Base-by-base conservation (phyloP, 2,113 vertebrate species). In the Zosterops pallidus region DNA sequence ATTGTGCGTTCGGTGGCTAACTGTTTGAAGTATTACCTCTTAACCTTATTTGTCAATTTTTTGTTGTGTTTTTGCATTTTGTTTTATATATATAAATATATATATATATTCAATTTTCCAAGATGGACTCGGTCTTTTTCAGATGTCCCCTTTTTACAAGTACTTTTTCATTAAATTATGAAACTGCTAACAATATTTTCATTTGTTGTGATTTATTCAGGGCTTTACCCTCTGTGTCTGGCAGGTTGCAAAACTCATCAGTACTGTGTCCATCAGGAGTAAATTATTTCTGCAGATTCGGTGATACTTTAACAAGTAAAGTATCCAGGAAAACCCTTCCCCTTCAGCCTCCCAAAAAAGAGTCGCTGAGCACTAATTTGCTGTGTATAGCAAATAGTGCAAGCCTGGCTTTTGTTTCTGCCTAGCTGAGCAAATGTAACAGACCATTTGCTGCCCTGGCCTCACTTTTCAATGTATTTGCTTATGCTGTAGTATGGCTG, bases 101-200 rank as follows among this genome's bases (percentile, higher is more conserved):
- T 94, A 96, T 94, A 97, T 94, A 95, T 96, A 97, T 98, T 95
- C 97, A 97, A 94, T 98, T 98, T 98, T 98, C 94, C 97, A 98
- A 98, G 94, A 98, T 92, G 96, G 98, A 97, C 87, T 97, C 94
- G 28, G 95, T 98, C 98, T 98, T 98, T 98, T 98, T 97, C 97
- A 98, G 96, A 98, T 98, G 95, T 98, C 96, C 97, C 96, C 97
- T 98, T 98, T 98, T 98, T 98, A 98, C 97, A 98, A 97, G 95
- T 97, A 98, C 97, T 98, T 98, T 98, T 98, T 97, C 98, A 98
- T 98, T 98, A 98, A 98, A 98, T 98, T 98, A 98, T 98, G 97
- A 98, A 98, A 98, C 91, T 98, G 96, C 86, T 98, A 98, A 98
- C 96, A 95, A 84, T 94, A 86, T 77, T 97, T 97, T 92, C 91